Conservation (phyloP, 2,888 invertebrate genomes). For the Reticulitermes lucifugus region DNA sequence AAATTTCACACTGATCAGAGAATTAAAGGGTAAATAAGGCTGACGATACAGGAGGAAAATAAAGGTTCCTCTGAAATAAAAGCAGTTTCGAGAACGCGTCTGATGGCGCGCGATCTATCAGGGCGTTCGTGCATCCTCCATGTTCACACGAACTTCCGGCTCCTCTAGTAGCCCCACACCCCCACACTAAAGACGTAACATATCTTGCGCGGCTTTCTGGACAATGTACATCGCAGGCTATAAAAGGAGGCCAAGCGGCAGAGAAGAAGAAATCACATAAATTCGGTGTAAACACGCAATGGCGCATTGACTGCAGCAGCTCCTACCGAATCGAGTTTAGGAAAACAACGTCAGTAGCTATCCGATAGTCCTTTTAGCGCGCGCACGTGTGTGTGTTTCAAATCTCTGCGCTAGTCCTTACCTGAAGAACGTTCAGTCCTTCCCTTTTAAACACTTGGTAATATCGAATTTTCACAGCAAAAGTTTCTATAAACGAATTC, state of each 20-base stretch:
- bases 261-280: conserved; percentile 19
- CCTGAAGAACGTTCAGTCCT: not conserved
- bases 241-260: conserved; percentile 6
- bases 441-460: no score
- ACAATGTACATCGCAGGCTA: not conserved
- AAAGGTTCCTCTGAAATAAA: conserved; percentile 10
- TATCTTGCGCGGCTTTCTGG: not conserved
- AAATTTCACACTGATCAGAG: not conserved
- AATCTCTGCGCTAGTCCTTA: not conserved
- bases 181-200: not conserved
- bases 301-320: conserved; percentile 1
- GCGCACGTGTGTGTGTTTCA: not conserved
- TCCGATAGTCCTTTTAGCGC: not conserved
- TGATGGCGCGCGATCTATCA: not conserved
- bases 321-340: not conserved
- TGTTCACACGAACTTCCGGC: not conserved
- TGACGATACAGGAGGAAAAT: not conserved
- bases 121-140: not conserved
- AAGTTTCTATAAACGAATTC: no score
- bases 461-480: no score
- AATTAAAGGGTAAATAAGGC: not conserved
- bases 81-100: not conserved
- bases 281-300: not conserved
- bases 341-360: not conserved
- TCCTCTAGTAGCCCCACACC: not conserved